Conservation (phyloP, 2,113 vertebrate species). For the Dermatemys mawii region DNA sequence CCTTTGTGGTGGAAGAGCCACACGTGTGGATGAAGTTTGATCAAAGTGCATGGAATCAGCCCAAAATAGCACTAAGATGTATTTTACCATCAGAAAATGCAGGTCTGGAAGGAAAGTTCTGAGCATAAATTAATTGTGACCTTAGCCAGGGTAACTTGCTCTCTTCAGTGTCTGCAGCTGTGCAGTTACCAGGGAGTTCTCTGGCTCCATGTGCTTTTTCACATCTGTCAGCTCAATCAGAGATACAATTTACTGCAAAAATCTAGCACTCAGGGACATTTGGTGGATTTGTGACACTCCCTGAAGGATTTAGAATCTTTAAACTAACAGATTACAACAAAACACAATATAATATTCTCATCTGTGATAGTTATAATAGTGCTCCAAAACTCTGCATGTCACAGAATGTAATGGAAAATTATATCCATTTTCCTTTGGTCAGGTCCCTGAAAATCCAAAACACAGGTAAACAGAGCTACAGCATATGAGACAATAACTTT, state of each 20-base stretch:
- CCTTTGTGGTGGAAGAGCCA: slow-evolving; percentile 54
- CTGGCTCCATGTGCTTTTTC: slow-evolving; percentile 55
- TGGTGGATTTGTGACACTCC: slow-evolving; percentile 53
- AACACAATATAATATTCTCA: background rate
- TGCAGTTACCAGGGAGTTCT: slow-evolving; percentile 61
- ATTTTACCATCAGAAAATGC: slow-evolving; percentile 65
- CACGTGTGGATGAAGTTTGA: slow-evolving; percentile 46
- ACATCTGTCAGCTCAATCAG: slow-evolving; percentile 72
- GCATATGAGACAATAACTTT: slow-evolving; percentile 50
- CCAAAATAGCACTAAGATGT: slow-evolving; percentile 54
- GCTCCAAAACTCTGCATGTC: background rate
- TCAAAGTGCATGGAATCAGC: slow-evolving; percentile 49
- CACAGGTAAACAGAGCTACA: slow-evolving; percentile 55
- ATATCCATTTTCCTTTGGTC: background rate
- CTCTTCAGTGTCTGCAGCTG: slow-evolving; percentile 69
- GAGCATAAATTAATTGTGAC: slow-evolving; percentile 54
- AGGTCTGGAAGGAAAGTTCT: slow-evolving; percentile 57
- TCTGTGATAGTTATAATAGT: slow-evolving; percentile 3
- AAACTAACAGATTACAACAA: slow-evolving; percentile 16
- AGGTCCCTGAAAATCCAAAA: slow-evolving; percentile 52
- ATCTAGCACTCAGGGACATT: slow-evolving; percentile 21
- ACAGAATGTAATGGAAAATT: slow-evolving; percentile 29
- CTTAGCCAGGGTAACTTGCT: slow-evolving; percentile 43
- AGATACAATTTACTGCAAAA: slow-evolving; percentile 40
- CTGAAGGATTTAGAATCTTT: slow-evolving; percentile 16